Percentiles rank a stretch among this genome's conserved stretches.
phyloP scores from a whole-genome alignment of 2,113 vertebrate genomes.

The Rousettus leschenaultii region DNA sequence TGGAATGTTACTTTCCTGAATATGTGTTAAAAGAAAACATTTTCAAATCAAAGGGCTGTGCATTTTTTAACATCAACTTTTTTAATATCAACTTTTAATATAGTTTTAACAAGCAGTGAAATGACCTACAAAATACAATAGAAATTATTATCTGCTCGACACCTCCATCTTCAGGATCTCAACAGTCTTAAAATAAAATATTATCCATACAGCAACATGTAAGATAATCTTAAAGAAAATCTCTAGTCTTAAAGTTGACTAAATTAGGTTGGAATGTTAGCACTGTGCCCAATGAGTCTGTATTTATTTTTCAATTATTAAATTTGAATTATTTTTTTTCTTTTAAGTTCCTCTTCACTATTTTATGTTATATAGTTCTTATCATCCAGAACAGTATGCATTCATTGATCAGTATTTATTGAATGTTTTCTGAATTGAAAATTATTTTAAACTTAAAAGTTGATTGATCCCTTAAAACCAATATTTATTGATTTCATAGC shows the following conservation, averaged over 20 bases:
- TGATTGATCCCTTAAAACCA: background rate
- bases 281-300: background rate
- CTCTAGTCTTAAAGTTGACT: background rate
- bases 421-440: background rate
- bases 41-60: background rate
- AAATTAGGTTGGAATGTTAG: background rate
- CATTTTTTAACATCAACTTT: background rate
- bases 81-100: background rate
- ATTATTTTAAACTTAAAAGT: background rate
- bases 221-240: background rate
- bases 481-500: background rate
- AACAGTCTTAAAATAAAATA: background rate
- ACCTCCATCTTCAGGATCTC: background rate
- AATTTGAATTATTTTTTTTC: slow-evolving; percentile 34
- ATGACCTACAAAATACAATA: background rate
- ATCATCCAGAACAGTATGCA: background rate
- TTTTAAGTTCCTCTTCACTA: background rate
- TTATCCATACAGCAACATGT: background rate
- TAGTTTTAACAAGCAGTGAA: slow-evolving; percentile 11
- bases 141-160: background rate
- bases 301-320: background rate
- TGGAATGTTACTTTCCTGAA: background rate
- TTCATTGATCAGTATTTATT: background rate
- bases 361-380: background rate
- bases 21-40: background rate